Percentiles rank a stretch among this genome's conserved stretches.
Evolutionary conservation across 2,888 invertebrate genomes (phyloP).

Genomic region (Eristalinus aeneus): DNA sequence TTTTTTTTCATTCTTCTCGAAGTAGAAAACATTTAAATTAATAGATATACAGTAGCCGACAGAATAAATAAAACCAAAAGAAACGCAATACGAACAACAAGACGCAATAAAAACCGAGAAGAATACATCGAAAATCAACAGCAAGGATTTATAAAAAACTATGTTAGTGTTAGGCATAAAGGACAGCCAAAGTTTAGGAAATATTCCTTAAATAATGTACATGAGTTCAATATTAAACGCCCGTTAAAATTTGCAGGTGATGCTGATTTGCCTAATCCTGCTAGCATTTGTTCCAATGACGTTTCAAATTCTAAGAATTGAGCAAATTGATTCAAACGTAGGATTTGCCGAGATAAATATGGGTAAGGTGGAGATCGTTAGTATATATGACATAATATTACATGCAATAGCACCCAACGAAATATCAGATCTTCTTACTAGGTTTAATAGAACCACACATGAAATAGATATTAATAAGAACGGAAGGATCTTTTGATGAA

Average conservation of each 20-base stretch:
- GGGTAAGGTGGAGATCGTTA: neutral
- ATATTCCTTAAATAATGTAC: neutral
- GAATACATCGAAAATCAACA: neutral
- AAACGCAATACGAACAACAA: neutral
- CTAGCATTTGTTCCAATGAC: neutral
- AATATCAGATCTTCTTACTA: neutral
- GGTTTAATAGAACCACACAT: neutral
- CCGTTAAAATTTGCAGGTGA: neutral
- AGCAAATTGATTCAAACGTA: too few species aligned
- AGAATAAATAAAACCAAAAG: neutral
- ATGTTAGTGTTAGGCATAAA: neutral
- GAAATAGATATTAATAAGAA: neutral
- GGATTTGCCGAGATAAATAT: neutral
- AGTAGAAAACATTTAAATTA: too few species aligned
- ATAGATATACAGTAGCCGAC: too few species aligned
- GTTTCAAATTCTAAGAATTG: too few species aligned
- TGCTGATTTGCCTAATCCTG: neutral
- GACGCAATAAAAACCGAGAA: neutral
- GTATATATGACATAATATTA: neutral
- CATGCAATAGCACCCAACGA: neutral
- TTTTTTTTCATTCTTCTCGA: neutral
- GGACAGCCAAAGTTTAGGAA: constrained; percentile 6
- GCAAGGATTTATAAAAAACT: neutral
- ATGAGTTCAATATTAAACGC: constrained; percentile 1
- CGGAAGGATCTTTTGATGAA: neutral